Base-by-base conservation (phyloP, 2,888 invertebrate genomes). In the Noctua janthina region DNA sequence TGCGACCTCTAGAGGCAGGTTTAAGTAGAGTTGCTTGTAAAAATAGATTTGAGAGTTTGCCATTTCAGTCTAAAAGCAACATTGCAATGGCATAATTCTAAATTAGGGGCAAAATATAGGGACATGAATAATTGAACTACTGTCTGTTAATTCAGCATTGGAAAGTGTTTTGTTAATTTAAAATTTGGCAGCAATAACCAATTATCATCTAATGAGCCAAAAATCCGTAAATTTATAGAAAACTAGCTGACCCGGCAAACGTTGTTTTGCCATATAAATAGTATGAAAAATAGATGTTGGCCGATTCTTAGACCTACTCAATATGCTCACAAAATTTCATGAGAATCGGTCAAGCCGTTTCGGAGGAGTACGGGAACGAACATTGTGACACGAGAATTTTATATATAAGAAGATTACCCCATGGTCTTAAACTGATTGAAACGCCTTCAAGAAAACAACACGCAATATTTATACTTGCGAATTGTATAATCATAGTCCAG, bases 391-490 rank as follows among this genome's bases (percentile, higher is more conserved):
- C 29, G 29, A 29, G 29, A 29, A 29, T 29, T 29, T 29, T 29
- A 29, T 29, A 29, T 29, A 29, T 29, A 29, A 29, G 29, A 29
- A 29, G 29, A 29, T 13, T 43, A 13, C 3, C 7, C 13, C 43
- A 10, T 46, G 2, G 15, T 2, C 29, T 67, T 0, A 1, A 29
- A 5, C 20, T 17, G 5, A 39, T 23, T 7, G 2, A 7, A 23
- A 43, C 75, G 62, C 87, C 84, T 84, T 35, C 20, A 2, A 0
- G 35, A 86, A 78, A 82, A 43, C 0, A 0, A 23, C 3, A 56
- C 1, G 84, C 84, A 86, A 84, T 43, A 69, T n/a, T 62, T 2
- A 1, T 66, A 23, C 6, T 35, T 69, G 66, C 72, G 29, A 66
- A 29, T 59, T 39, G 20, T 64, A 23, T 5, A 8, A 17, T 6